Evolutionary conservation across 2,888 invertebrate genomes (phyloP), one percentile per base, ranked within the genome.

Genomic region (Pyrochroa serraticornis): DNA sequence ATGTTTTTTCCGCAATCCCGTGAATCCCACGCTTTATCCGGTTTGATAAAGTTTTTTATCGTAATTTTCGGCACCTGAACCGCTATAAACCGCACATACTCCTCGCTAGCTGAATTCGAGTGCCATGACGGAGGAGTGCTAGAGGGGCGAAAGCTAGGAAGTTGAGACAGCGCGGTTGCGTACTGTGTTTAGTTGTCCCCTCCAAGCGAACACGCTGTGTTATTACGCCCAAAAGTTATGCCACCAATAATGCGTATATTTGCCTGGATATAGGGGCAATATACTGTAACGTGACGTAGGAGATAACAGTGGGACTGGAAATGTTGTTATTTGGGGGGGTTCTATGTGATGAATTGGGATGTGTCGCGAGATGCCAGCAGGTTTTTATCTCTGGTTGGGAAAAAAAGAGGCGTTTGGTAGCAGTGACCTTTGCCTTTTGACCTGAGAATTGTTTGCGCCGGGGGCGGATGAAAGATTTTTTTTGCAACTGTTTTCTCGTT

Each of bases 121-220:
- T 55, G 54, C 48, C 47, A 48, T 48, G 36, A 55, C 55, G 48
- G 32, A 42, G 48, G 32, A 42, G 48, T 42, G 42, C 35, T 42
- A 45, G 45, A 52, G 54, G 54, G 50, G 54, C 39, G 42, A 54
- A 52, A 53, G 59, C 49, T 54, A 55, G 48, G 54, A 57, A 56
- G 52, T 52, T 55, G 45, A 62, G 62, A 62, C 62, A 62, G 62
- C 62, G 62, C 62, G 62, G 62, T 59, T 62, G 62, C 62, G 62
- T 62, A 62, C 55, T 56, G 22, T 54, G 58, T 57, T 41, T 44
- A 33, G 35, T 9, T n/a, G 45, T 46, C 60, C 60, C 60, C 57
- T 45, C 60, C 47, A 51, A 48, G 39, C 54, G 55, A 51, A 51
- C 43, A 54, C 54, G 58, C 58, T 49, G 38, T 41, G 50, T 52